Evolutionary conservation across 30 jellyfish, hydroid and myxozoan genomes (phyloP).

Genomic region (Mastigias papua): DNA sequence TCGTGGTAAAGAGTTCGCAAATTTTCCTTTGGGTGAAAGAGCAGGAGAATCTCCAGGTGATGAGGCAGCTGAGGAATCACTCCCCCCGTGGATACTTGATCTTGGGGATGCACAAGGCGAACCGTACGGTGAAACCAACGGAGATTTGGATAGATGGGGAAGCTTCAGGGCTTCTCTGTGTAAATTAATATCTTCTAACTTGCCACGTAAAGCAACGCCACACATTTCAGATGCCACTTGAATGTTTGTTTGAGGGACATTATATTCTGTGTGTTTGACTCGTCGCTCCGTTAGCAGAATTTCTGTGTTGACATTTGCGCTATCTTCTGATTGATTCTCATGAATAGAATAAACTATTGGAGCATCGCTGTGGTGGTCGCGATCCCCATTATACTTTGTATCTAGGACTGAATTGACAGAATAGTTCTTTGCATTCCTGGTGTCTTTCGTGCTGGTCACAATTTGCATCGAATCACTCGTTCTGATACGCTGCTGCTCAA

Average conservation of each 20-base stretch:
- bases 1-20: conserved; percentile 9
- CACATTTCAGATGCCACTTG: neutral
- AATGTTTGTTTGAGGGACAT: neutral
- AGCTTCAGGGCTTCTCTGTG: conserved; percentile 20
- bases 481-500: neutral
- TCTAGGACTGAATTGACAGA: neutral
- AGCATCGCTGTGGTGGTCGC: neutral
- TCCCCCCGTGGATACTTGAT: neutral
- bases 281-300: conserved; percentile 5
- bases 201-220: neutral
- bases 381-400: neutral
- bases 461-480: neutral
- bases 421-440: neutral
- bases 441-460: neutral
- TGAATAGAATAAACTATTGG: neutral
- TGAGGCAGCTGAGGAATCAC: conserved; percentile 25
- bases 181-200: neutral
- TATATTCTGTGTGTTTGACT: neutral
- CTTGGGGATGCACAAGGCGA: conserved; percentile 44
- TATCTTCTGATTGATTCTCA: neutral
- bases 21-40: conserved; percentile 22
- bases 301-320: neutral
- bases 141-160: conserved; percentile 28
- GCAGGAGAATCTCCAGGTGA: conserved; percentile 37
- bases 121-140: conserved; percentile 15